Conservation (phyloP, 1,140 invertebrate species). For the Drosophila pachea region DNA sequence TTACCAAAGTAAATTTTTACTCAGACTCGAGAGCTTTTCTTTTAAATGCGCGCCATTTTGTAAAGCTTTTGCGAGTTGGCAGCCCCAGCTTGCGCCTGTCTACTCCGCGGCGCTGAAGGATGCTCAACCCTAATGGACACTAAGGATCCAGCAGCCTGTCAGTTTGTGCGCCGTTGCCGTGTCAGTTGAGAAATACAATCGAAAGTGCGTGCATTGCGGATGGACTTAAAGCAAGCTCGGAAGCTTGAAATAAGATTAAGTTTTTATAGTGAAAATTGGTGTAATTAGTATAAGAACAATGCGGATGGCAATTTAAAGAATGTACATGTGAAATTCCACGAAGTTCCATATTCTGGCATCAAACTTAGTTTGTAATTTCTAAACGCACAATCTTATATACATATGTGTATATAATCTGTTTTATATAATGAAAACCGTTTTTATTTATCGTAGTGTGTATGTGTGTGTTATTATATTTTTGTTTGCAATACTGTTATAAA, state of each 20-base stretch:
- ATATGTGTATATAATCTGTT: slow-evolving; percentile 43
- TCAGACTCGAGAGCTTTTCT: no score
- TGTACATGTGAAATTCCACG: slow-evolving; percentile 5
- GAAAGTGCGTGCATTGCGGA: slow-evolving; percentile 64
- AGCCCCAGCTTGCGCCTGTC: slow-evolving; percentile 21
- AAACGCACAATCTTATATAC: no score
- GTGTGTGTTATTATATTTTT: slow-evolving; percentile 5
- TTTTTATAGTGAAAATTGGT: slow-evolving; percentile 70
- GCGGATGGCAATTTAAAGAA: slow-evolving; percentile 48
- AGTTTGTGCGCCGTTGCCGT: slow-evolving; percentile 67
- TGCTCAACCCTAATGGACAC: slow-evolving; percentile 47
- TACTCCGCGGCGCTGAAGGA: slow-evolving; percentile 20
- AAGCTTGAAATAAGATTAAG: slow-evolving; percentile 45
- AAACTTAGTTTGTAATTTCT: no score
- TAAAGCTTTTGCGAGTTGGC: slow-evolving; percentile 39
- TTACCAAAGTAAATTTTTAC: no score
- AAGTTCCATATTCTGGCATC: no score
- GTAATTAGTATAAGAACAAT: slow-evolving; percentile 41
- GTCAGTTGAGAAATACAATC: slow-evolving; percentile 57
- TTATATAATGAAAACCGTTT: slow-evolving; percentile 56
- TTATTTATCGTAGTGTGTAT: slow-evolving; percentile 22
- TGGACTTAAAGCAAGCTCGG: slow-evolving; percentile 31
- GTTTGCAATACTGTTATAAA: background rate
- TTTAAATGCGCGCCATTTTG: slow-evolving; percentile 33
- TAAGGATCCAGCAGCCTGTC: slow-evolving; percentile 61